Evolutionary conservation across 2,113 vertebrate species (phyloP), one percentile per base, ranked within the genome.

Genomic region (Eulemur macaco): DNA sequence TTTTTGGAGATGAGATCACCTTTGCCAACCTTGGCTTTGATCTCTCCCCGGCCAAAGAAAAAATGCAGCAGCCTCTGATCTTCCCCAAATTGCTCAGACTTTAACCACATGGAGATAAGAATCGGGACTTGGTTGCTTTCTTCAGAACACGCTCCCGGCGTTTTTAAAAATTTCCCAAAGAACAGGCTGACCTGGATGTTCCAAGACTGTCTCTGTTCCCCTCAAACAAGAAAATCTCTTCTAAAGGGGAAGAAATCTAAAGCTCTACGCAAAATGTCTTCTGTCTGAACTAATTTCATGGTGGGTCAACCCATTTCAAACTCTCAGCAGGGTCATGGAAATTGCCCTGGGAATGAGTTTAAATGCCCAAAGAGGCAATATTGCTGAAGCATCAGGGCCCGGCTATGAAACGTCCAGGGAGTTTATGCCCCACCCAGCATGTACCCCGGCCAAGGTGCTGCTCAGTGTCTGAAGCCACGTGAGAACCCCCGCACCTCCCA

Each of bases 401-500:
- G 45, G 58, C 60, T 4, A 15, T 0, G 8, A 27, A 39, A 34
- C 1, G 12, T 23, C 27, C 23, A 17, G 11, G 20, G 60, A 63
- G 60, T 29, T 63, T 63, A 29, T 13, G 27, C 27, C 25, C 10
- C 25, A 63, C 25, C 3, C 2, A 4, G 1, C 60, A 29, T 8
- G 1, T 3, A 25, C 39, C 0, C 0, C 0, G 0, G 15, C 42
- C 1, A 34, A 12, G 60, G n/a, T 6, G 0, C 18, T 18, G 0
- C 18, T 18, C 29, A 0, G 14, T 1, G 7, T n/a, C 58, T 1
- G 0, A 14, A 66, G 25, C 17, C 84, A 39, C 4, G 3, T 23
- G 11, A 29, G n/a, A 81, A 6, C 2, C 37, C 37, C 29, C 2
- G 8, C 50, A 20, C 47, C 29, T n/a, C 18, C 13, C 63, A 56